Base-by-base conservation (phyloP, 2,797 vertebrate genomes). In the Chanos chanos region DNA sequence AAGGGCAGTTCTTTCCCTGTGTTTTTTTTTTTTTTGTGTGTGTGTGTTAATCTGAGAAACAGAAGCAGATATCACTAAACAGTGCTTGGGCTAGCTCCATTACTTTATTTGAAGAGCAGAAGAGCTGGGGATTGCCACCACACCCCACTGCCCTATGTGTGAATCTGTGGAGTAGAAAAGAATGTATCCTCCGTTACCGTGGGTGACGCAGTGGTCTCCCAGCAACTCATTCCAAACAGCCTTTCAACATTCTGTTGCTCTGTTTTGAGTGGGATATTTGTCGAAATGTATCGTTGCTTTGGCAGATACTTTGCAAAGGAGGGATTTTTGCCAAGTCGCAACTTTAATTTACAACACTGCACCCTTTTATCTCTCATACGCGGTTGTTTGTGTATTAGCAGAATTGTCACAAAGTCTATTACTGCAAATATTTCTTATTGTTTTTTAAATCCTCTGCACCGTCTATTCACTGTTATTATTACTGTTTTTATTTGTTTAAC, bases 201-300 rank as follows among this genome's bases (percentile, higher is more conserved):
- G 65, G 12, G 74, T 82, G 77, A 83, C 44, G 21, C 66, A 61
- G 16, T 1, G 18, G 84, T 89, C 83, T 79, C 85, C 49, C 67
- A 64, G 85, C 72, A 78, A 18, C 80, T 24, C 1, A 36, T 74
- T 83, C 59, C 56, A 82, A 86, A 86, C 79, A 82, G 66, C 70
- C 41, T 33, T 28, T 33, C 67, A 68, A 65, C 70, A 67, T 31
- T 61, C 70, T n/a, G 41, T 44, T 25, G 36, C 5, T 22, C 49
- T 51, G 66, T 66, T 28, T 39, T 33, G 30, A 22, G 39, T 37
- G 57, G 47, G 37, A 16, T 16, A 60, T 66, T 48, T 5, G 21
- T 58, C 40, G 27, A 53, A 28, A n/a, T n/a, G n/a, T n/a, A n/a
- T n/a, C n/a, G n/a, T n/a, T n/a, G n/a, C n/a, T n/a, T n/a, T n/a